phyloP scores from a whole-genome alignment of 2,113 vertebrate genomes.

The Tricholaema leucomelas region DNA sequence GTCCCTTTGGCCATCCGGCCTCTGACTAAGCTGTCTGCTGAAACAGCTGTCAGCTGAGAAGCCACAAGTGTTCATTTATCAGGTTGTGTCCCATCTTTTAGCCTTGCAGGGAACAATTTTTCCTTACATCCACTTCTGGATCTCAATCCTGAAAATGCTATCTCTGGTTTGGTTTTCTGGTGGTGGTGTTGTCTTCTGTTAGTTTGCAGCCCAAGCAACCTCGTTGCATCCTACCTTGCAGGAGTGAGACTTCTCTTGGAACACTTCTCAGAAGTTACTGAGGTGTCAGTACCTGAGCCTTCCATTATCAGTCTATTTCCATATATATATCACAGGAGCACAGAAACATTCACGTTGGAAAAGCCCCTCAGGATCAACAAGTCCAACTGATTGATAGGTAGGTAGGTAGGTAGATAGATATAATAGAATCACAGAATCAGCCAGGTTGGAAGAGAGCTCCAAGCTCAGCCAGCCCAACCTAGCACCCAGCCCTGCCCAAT shows the following conservation, averaged over 20 bases:
- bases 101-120: not conserved
- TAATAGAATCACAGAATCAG: too few relatives aligned
- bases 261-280: not conserved
- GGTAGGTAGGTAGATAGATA: too few relatives aligned
- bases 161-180: not conserved
- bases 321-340: too few relatives aligned
- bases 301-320: not conserved
- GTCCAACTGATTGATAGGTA: too few relatives aligned
- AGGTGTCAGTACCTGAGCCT: not conserved
- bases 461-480: too few relatives aligned
- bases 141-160: not conserved
- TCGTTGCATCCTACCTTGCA: not conserved
- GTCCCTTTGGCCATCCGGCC: slow-evolving; percentile 12
- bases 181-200: not conserved
- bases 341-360: too few relatives aligned
- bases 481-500: too few relatives aligned
- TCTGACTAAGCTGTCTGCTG: not conserved
- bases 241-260: not conserved
- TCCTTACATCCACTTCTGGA: not conserved
- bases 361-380: too few relatives aligned
- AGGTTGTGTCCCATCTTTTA: not conserved
- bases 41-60: slow-evolving; percentile 2
- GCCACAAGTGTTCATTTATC: not conserved
- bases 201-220: not conserved
- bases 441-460: too few relatives aligned